phyloP scores from a whole-genome alignment of 2,113 vertebrate species.

The Passer domesticus region DNA sequence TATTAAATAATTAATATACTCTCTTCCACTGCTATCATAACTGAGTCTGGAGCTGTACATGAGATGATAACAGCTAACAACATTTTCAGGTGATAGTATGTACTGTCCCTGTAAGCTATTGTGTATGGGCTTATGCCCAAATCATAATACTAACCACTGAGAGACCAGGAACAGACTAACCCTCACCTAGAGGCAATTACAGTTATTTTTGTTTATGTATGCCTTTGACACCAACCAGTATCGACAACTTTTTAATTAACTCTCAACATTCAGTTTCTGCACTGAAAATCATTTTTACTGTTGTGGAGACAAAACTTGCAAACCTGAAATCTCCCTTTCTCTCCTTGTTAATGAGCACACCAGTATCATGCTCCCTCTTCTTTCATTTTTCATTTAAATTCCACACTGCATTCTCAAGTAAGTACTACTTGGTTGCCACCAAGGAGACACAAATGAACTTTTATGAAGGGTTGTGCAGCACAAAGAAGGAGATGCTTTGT shows the following conservation, averaged over 20 bases:
- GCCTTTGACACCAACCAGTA: neutral
- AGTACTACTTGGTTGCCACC: neutral
- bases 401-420: neutral
- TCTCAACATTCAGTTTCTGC: neutral
- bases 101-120: neutral
- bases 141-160: neutral
- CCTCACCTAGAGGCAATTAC: neutral
- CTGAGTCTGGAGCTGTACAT: neutral
- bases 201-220: neutral
- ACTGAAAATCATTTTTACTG: neutral
- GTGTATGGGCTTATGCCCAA: neutral
- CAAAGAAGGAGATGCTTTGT: neutral
- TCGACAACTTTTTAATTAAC: neutral
- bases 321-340: neutral
- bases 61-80: neutral
- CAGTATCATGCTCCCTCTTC: neutral
- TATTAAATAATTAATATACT: constrained; percentile 4
- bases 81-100: neutral
- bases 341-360: neutral
- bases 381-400: neutral
- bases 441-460: neutral
- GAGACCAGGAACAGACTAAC: neutral
- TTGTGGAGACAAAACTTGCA: neutral
- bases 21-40: neutral
- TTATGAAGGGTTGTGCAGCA: neutral